Percentiles rank a stretch among this genome's conserved stretches.
Evolutionary conservation across 2,797 vertebrate genomes (phyloP).

Genomic region (Simalia tracyae): DNA sequence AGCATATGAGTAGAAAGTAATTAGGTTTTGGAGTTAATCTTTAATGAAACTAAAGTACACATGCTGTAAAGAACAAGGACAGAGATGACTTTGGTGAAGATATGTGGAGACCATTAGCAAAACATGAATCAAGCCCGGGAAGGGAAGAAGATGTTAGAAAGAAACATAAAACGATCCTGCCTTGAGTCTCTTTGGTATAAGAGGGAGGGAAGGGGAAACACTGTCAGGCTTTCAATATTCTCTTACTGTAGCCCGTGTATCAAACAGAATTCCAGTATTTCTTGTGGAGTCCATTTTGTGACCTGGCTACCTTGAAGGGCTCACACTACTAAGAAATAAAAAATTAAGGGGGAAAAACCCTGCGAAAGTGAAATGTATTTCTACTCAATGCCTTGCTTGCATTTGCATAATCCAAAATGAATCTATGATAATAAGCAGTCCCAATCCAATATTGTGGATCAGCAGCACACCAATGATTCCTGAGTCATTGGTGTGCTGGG

Average conservation of each 20-base stretch:
- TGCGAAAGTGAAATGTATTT: neutral
- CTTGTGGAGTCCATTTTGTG: neutral
- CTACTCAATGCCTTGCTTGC: neutral
- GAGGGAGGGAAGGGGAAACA: neutral
- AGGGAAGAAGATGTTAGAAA: too few relatives aligned
- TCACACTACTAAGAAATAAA: neutral
- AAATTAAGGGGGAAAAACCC: neutral
- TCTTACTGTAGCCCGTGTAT: neutral
- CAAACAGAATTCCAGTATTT: neutral
- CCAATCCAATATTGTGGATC: neutral
- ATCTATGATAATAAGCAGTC: neutral
- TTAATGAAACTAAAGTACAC: too few relatives aligned
- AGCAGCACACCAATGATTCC: neutral
- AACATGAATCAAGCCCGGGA: too few relatives aligned
- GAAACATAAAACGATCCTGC: too few relatives aligned
- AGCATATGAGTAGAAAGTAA: too few relatives aligned
- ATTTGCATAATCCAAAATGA: neutral
- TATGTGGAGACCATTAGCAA: too few relatives aligned
- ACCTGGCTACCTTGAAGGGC: neutral
- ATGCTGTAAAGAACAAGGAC: too few relatives aligned
- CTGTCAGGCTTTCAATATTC: neutral
- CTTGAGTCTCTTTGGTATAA: neutral
- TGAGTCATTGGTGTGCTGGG: neutral
- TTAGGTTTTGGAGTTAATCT: too few relatives aligned
- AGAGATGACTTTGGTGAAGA: too few relatives aligned